phyloP scores from a whole-genome alignment of 92 coral and sea anemone species.

The Micromussa lordhowensis region DNA sequence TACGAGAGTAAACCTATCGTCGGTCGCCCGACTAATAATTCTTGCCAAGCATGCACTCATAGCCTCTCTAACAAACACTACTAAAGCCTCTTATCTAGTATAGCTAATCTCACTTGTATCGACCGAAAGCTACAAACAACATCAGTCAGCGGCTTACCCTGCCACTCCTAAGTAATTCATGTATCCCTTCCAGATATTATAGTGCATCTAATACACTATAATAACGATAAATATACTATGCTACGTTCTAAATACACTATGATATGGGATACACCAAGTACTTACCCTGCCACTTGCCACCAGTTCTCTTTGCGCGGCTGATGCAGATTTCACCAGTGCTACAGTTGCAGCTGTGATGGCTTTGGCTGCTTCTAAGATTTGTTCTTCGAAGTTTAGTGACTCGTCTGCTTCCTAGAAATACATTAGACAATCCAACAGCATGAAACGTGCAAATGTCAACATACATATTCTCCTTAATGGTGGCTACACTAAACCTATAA shows the following conservation, averaged over 20 bases:
- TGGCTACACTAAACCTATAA: not conserved
- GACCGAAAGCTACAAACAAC: not conserved
- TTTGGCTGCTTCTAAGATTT: slow-evolving; percentile 95
- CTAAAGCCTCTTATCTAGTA: no score
- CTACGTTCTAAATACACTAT: no score
- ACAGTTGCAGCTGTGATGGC: slow-evolving; percentile 98
- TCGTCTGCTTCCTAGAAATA: slow-evolving; percentile 78
- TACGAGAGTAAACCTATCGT: no score
- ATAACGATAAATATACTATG: no score
- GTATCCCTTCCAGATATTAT: no score
- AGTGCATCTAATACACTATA: no score
- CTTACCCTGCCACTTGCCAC: slow-evolving; percentile 93
- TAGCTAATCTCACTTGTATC: no score
- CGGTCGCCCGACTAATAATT: no score
- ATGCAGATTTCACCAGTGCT: slow-evolving; percentile 95
- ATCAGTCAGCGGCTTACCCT: slow-evolving; percentile 78
- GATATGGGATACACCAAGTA: no score
- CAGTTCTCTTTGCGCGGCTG: slow-evolving; percentile 96
- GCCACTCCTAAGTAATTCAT: no score
- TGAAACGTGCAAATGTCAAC: not conserved
- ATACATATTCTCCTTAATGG: not conserved
- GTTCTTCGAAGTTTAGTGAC: slow-evolving; percentile 92
- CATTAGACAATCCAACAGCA: not conserved
- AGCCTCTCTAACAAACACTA: no score
- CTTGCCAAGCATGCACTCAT: no score